Evolutionary conservation across 1,140 invertebrate species (phyloP), one percentile per base, ranked within the genome.

Genomic region (Zelostemma sp.): DNA sequence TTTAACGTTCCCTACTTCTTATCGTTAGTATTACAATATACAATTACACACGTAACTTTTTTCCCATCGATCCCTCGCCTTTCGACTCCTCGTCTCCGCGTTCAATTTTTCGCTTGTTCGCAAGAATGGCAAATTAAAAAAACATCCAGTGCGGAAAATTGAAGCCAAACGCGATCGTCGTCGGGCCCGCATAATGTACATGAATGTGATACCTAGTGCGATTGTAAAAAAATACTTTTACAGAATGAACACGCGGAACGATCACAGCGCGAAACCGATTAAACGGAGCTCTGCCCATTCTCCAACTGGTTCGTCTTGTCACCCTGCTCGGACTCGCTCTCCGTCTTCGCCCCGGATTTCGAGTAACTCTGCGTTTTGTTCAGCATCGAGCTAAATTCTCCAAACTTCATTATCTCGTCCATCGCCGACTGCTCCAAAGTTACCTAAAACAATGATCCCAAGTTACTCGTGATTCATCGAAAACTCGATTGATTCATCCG

Each of bases 321-420:
- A 31, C 64, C 62, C 4, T 72, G 48, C 12, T 4, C 6, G 0
- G 49, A 56, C 5, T 56, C 47, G 0, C 75, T 59, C 4, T 70
- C 54, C 6, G 31, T 47, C 31, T 28, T 51, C 5, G 31, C 54
- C n/a, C 75, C 78, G 3, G 21, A 64, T 28, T 74, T 68, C 4
- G 68, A 48, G 40, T 71, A 68, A 0, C 72, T 61, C 40, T 81
- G 79, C 0, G 81, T 77, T 60, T 83, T 83, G 48, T 84, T 76
- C 28, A 83, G 45, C 48, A 84, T 70, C 1, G 81, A 84, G 66
- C 81, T 84, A 53, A 83, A 82, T 54, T 84, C 80, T 2, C 81
- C 81, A 51, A 82, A 83, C 18, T 83, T 82, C 51, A 84, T 51
- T 50, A 83, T 80, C 40, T 81, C 80, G 40, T 82, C 80, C 74